Conservation (phyloP, 2,113 vertebrate genomes). For the Panthera uncia region DNA sequence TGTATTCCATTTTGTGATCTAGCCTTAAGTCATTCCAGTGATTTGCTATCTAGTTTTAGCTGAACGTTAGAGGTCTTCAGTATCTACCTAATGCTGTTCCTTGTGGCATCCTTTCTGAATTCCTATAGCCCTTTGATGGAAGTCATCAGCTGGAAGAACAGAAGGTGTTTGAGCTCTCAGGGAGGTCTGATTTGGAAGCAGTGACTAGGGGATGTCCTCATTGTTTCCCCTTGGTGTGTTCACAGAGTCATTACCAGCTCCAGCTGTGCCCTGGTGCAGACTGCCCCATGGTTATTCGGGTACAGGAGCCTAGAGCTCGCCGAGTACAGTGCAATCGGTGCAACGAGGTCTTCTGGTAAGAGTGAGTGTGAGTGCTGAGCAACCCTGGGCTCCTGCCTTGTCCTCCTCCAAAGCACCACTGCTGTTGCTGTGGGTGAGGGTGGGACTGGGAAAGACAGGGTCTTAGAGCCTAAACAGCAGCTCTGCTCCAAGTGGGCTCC, state of each 20-base stretch:
- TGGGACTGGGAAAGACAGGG: not conserved
- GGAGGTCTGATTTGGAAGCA: not conserved
- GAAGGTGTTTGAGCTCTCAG: not conserved
- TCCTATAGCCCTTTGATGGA: not conserved
- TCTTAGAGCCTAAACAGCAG: not conserved
- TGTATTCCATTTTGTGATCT: not conserved
- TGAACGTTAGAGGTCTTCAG: not conserved
- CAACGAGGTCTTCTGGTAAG: slow-evolving; percentile 98
- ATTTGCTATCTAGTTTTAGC: not conserved
- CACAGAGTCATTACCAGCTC: slow-evolving; percentile 98
- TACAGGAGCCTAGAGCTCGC: slow-evolving; percentile 97
- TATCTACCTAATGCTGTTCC: not conserved
- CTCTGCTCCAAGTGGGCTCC: not conserved
- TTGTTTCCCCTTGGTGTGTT: slow-evolving; percentile 67
- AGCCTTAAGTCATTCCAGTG: not conserved
- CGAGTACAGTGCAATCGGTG: slow-evolving; percentile 98
- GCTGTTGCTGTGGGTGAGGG: not conserved
- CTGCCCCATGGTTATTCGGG: slow-evolving; percentile 99
- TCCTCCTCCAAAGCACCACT: not conserved
- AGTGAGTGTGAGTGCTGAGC: slow-evolving; percentile 56
- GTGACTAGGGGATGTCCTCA: not conserved
- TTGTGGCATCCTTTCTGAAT: not conserved
- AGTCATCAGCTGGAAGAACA: not conserved
- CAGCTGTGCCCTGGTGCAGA: slow-evolving; percentile 99
- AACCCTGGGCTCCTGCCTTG: not conserved